A percentile compares a stretch with the other conserved stretches of the same genome.
phyloP scores from a whole-genome alignment of 1,140 invertebrate genomes.

The Drosophila novamexicana region DNA sequence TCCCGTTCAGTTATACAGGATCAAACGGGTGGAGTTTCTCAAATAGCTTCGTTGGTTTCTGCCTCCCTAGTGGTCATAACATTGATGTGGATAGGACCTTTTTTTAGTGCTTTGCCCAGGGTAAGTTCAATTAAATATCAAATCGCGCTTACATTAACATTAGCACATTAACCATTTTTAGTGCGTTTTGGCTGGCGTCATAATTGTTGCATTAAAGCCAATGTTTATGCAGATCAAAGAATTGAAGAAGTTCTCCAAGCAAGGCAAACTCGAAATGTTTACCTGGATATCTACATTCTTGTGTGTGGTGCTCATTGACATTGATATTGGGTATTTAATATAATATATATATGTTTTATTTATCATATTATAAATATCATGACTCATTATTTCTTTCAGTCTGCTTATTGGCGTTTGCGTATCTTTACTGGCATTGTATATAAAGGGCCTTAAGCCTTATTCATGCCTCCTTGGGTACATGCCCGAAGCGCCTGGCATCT shows the following conservation, averaged over 20 bases:
- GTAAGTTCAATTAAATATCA: constrained; percentile 81
- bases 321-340: constrained; percentile 88
- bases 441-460: constrained; percentile 79
- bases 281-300: constrained; percentile 94
- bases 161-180: constrained; percentile 16
- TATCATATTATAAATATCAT: too few relatives aligned
- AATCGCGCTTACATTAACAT: neutral
- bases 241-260: constrained; percentile 89
- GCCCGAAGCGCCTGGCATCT: constrained; percentile 71
- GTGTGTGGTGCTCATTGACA: constrained; percentile 92
- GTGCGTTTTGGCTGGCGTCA: constrained; percentile 93
- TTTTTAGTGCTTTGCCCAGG: constrained; percentile 92
- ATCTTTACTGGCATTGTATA: constrained; percentile 73
- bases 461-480: constrained; percentile 69
- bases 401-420: constrained; percentile 73
- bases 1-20: constrained; percentile 93
- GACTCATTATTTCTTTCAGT: constrained; percentile 33
- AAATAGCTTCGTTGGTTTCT: constrained; percentile 91
- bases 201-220: constrained; percentile 95
- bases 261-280: constrained; percentile 92
- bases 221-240: constrained; percentile 94
- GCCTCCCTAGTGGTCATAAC: constrained; percentile 89
- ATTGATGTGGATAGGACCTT: constrained; percentile 92
- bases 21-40: constrained; percentile 90
- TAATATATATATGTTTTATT: neutral